These are phyloP conservation scores for Polyploca ridens DNA, from an alignment of 2,888 invertebrate genomes.

Conservation along the genomic window DNA sequence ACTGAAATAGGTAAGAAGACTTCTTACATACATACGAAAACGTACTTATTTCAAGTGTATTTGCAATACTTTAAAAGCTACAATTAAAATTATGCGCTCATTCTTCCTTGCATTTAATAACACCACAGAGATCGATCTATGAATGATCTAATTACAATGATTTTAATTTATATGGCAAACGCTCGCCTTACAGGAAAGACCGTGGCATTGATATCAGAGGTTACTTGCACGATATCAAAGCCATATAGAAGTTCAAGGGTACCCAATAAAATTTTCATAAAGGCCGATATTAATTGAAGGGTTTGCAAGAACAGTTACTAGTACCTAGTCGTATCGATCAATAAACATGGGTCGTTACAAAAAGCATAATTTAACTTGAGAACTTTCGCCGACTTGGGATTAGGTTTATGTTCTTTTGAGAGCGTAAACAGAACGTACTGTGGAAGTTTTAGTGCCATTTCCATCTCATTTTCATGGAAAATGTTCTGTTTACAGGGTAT, in stretches of 20 bases:
- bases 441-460: conserved; percentile 34
- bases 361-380: conserved; percentile 30
- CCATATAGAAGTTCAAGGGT: conserved; percentile 33
- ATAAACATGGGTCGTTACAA: conserved; percentile 35
- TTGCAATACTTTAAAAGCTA: no score
- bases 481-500: conserved; percentile 17
- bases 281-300: conserved; percentile 21
- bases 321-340: conserved; percentile 14
- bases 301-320: neutral
- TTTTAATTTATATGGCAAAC: neutral
- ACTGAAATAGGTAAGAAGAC: no score
- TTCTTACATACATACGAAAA: no score
- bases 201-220: conserved; percentile 7
- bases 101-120: neutral
- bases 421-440: conserved; percentile 37
- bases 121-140: no score
- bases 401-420: conserved; percentile 43
- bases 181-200: neutral
- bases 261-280: conserved; percentile 26
- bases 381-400: conserved; percentile 37
- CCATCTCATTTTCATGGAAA: conserved; percentile 31
- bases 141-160: no score
- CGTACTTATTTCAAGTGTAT: no score
- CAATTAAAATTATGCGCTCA: neutral
- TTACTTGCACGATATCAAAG: conserved; percentile 7